Conservation (phyloP, 2,888 invertebrate species). For the Drosophila melanosoma region DNA sequence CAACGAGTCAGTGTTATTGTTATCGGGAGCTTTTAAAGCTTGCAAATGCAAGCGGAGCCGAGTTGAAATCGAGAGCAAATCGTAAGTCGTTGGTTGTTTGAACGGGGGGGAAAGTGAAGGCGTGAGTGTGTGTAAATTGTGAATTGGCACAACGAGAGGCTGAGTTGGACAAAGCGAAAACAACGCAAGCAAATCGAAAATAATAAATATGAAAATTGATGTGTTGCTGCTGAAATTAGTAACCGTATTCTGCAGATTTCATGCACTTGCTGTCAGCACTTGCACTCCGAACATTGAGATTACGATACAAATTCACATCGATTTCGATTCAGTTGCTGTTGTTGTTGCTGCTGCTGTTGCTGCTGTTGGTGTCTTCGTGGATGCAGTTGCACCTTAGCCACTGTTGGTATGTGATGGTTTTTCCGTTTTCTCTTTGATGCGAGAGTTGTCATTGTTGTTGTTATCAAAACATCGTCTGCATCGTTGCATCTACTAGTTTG, state of each 20-base stretch:
- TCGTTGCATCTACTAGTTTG: constrained; percentile 44
- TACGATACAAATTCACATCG: constrained; percentile 43
- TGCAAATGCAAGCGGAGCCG: constrained; percentile 18
- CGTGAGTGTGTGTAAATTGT: constrained; percentile 25
- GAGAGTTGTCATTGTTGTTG: constrained; percentile 50
- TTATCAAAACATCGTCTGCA: constrained; percentile 45
- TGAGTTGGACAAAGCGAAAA: constrained; percentile 19
- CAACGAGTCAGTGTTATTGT: constrained; percentile 22
- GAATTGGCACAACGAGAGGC: constrained; percentile 57
- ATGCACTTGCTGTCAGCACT: constrained; percentile 48
- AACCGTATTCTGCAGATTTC: constrained; percentile 38
- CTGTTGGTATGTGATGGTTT: constrained; percentile 51
- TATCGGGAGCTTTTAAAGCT: constrained; percentile 41
- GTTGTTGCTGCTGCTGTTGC: constrained; percentile 14
- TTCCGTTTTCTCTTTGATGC: constrained; percentile 45
- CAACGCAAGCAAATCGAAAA: constrained; percentile 29
- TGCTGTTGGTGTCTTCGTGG: constrained; percentile 55
- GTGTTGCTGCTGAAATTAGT: constrained; percentile 27
- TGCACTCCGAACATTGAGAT: constrained; percentile 38
- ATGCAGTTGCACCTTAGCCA: constrained; percentile 51
- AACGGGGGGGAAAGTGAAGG: constrained; percentile 35
- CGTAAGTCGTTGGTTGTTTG: constrained; percentile 24
- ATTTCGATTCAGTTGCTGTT: constrained; percentile 35
- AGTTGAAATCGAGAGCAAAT: constrained; percentile 42
- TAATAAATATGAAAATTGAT: constrained; percentile 32